Evolutionary conservation across 1,140 invertebrate species (phyloP).

Genomic region (Zeugodacus cucurbitae): DNA sequence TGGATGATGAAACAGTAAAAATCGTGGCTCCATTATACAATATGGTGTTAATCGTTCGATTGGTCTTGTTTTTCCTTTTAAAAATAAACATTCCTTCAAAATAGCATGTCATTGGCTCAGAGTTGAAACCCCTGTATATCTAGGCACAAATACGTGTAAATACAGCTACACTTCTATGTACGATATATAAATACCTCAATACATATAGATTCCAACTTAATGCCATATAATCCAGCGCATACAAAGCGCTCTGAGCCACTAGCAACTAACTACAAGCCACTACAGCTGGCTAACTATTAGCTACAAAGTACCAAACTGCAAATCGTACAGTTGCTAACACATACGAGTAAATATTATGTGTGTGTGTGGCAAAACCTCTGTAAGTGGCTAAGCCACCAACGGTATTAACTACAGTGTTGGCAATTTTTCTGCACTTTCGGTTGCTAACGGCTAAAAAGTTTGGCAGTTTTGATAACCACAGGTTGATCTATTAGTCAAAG

Average conservation of each 20-base stretch:
- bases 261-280: conserved; percentile 9
- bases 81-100: too few relatives aligned
- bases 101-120: too few relatives aligned
- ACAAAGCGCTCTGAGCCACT: neutral
- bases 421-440: neutral
- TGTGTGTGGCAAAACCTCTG: neutral
- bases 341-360: neutral
- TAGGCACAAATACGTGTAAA: too few relatives aligned
- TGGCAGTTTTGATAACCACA: conserved; percentile 28
- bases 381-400: neutral
- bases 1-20: too few relatives aligned
- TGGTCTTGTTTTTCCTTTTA: too few relatives aligned
- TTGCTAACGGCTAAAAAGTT: conserved; percentile 21
- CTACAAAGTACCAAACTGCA: neutral
- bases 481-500: conserved; percentile 16
- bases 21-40: too few relatives aligned
- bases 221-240: conserved; percentile 2
- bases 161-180: too few relatives aligned
- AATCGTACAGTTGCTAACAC: too few relatives aligned
- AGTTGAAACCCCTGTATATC: too few relatives aligned
- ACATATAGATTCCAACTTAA: neutral
- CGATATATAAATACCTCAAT: too few relatives aligned
- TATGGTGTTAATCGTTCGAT: too few relatives aligned
- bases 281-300: conserved; percentile 21
- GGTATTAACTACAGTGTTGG: conserved; percentile 12